Base-by-base conservation (phyloP, 2,797 vertebrate genomes). In the Leuciscus waleckii region DNA sequence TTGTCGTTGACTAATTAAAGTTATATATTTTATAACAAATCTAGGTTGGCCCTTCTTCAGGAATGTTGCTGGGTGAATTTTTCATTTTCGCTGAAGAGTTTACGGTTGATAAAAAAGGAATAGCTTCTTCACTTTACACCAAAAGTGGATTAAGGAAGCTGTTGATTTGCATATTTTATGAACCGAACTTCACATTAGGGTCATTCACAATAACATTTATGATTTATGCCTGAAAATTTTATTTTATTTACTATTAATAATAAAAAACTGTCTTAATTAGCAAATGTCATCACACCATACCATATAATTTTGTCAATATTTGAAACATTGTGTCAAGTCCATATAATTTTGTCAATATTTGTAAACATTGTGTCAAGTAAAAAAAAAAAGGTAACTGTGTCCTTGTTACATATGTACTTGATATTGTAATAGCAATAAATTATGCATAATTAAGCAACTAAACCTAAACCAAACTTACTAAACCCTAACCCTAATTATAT, bases 21-120 rank as follows among this genome's bases (percentile, higher is more conserved):
- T 93, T 96, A 93, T 96, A 96, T 96, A 96, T 96, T 96, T 96
- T 96, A 96, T 96, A 95, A 95, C 94, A 95, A 85, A 85, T 63
- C 61, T 26, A 69, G 49, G 46, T 43, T 78, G 63, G 29, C 37
- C 6, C 39, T 77, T 85, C 41, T 85, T 54, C 19, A 63, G 7
- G 69, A 67, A 61, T 32, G 9, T 49, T 46, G 10, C n/a, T 16
- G 35, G 35, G 68, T 35, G 13, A 29, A 63, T 6, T 4, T n/a
- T 77, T 58, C 2, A 32, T 26, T 46, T 21, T 49, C 69, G 7
- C 69, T 17, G 21, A 46, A 35, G 51, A 56, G 21, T 51, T 76
- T 56, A 54, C 1, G 1, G 21, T 39, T 35, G 21, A 58, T 76
- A 39, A 37, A 37, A 21, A 56, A 54, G 21, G 14, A 76, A n/a